Evolutionary conservation across 2,888 invertebrate genomes (phyloP), one percentile per base, ranked within the genome.

Genomic region (Amiota minor): DNA sequence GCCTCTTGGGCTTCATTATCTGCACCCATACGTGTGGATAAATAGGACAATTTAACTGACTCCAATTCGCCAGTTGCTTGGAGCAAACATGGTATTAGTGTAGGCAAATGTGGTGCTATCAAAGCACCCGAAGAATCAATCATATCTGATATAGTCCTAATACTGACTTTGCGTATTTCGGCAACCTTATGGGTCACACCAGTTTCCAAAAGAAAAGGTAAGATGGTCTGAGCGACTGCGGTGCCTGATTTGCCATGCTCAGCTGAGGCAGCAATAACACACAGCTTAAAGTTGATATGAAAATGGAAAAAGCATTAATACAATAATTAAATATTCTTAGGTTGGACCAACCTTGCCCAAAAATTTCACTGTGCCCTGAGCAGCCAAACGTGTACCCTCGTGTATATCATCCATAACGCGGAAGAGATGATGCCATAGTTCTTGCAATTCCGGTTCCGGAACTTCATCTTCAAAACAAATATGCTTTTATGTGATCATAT

Each of bases 381-480:
- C 96, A 0, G 95, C 93, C 75, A 92, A 90, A 68, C 97, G 90
- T 0, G 96, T 96, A 35, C 94, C 95, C 87, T 96, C 97, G 88
- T 98, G 98, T 80, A 97, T 95, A 89, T 98, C 98, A 88, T 98
- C 98, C 94, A 97, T 95, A 0, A 98, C 97, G 20, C 97, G 91
- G 88, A 98, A 96, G 76, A 97, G 90, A 85, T 95, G 94, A 49
- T 91, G 91, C 97, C 97, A 97, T 0, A 90, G 79, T 68, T 89
- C 88, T 2, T 84, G 84, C 0, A 90, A 76, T 77, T 90, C 90
- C 0, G 90, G 90, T 72, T 90, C 90, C 0, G 89, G 88, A 18
- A 89, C 82, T 61, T 88, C 88, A 74, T 88, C 88, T 81, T 47
- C n/a, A 64, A 64, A 35, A 11, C 6, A 12, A 35, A 11, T 10